Conservation (phyloP, 1,140 invertebrate genomes). For the Platorchestia sp. region DNA sequence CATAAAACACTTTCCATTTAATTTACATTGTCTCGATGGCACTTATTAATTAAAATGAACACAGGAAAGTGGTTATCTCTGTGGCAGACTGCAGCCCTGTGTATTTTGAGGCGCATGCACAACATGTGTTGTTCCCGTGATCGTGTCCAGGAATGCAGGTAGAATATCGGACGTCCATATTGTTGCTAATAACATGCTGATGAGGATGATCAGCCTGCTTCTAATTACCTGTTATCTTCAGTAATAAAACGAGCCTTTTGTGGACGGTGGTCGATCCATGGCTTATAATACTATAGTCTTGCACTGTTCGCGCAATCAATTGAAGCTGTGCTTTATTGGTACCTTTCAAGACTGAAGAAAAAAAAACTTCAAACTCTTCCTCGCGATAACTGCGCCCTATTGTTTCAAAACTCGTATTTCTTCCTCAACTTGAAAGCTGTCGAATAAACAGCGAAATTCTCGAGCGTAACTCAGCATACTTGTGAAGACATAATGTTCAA, state of each 20-base stretch:
- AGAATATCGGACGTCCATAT: neutral
- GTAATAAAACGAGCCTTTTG: neutral
- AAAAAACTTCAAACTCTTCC: neutral
- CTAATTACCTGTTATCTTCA: slow-evolving; percentile 9
- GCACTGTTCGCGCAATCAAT: neutral
- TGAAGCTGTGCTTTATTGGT: neutral
- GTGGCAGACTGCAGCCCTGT: neutral
- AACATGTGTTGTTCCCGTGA: neutral
- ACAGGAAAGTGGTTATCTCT: neutral
- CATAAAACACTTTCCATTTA: no score
- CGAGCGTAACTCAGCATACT: neutral
- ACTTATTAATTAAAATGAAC: no score
- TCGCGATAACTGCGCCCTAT: neutral
- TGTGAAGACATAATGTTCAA: neutral
- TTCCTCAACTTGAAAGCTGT: neutral
- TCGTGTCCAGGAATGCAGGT: neutral
- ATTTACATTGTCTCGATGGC: no score
- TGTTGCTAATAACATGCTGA: neutral
- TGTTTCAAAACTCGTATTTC: neutral
- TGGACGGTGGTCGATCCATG: neutral
- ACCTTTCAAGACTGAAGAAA: neutral
- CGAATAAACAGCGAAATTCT: neutral
- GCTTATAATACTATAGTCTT: neutral
- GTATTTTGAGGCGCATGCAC: neutral
- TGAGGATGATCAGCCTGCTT: neutral